phyloP scores from a whole-genome alignment of 2,888 invertebrate species.

The Caenorhabditis becei region DNA sequence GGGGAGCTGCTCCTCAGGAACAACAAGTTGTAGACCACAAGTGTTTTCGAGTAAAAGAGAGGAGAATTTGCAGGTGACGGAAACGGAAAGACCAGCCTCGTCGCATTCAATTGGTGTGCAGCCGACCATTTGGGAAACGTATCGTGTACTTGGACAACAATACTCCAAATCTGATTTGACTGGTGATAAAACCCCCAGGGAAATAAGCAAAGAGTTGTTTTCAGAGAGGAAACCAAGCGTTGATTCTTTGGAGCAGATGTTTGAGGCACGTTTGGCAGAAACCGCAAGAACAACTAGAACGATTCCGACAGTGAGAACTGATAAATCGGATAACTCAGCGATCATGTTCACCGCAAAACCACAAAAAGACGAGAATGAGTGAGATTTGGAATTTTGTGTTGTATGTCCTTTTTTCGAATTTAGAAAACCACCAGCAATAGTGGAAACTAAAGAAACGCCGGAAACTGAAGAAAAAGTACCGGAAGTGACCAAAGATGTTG shows the following conservation, averaged over 20 bases:
- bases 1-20: slow-evolving; percentile 28
- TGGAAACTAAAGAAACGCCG: background rate
- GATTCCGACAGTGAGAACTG: slow-evolving; percentile 35
- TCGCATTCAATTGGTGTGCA: slow-evolving; percentile 70
- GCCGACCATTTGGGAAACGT: slow-evolving; percentile 80
- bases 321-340: slow-evolving; percentile 39
- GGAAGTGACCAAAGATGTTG: slow-evolving; percentile 8
- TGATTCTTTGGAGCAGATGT: slow-evolving; percentile 64
- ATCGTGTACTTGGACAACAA: slow-evolving; percentile 76
- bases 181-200: slow-evolving; percentile 7
- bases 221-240: slow-evolving; percentile 61
- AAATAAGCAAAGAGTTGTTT: background rate
- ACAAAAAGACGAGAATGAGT: slow-evolving; percentile 39
- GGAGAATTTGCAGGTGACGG: slow-evolving; percentile 38
- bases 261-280: slow-evolving; percentile 61
- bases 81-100: slow-evolving; percentile 57
- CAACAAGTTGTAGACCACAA: slow-evolving; percentile 40
- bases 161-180: slow-evolving; percentile 65
- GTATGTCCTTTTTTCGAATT: too few species aligned
- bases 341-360: slow-evolving; percentile 49
- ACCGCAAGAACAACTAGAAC: slow-evolving; percentile 47
- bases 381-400: too few species aligned
- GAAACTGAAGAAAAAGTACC: slow-evolving; percentile 4
- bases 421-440: background rate
- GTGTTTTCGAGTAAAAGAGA: slow-evolving; percentile 20